These are phyloP conservation scores for Polietes domitor DNA, from an alignment of 2,888 invertebrate species.

Conservation along the genomic window DNA sequence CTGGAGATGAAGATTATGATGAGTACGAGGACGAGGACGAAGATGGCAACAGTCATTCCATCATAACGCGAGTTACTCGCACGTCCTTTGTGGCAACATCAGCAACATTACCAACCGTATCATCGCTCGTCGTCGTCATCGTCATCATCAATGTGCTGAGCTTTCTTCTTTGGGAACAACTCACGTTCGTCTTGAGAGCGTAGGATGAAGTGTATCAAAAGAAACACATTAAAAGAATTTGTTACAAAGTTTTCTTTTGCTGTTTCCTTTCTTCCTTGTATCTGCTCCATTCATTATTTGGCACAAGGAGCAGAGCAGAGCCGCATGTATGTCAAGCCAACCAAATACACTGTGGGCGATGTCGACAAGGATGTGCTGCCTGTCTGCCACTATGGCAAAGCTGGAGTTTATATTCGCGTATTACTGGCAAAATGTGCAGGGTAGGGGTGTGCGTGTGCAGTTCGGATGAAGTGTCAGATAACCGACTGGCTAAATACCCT, in stretches of 20 bases:
- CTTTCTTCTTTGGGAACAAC: constrained; percentile 11
- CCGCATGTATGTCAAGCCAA: too few species aligned
- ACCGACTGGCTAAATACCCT: too few species aligned
- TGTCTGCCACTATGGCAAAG: neutral
- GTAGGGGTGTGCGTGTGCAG: neutral
- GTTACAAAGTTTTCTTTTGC: constrained; percentile 26
- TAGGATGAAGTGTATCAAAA: neutral
- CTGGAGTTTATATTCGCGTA: neutral
- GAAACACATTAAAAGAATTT: constrained; percentile 39
- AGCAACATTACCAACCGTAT: neutral
- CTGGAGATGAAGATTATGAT: neutral
- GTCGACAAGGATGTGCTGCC: neutral
- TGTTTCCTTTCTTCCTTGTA: neutral
- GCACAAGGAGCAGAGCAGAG: too few species aligned
- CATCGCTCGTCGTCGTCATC: neutral
- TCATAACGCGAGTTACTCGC: neutral
- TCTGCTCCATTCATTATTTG: neutral
- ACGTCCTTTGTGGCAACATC: neutral
- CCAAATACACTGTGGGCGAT: too few species aligned
- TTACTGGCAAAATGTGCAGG: neutral
- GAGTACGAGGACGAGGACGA: too few species aligned
- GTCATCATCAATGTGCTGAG: neutral
- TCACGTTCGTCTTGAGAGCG: neutral
- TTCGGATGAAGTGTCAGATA: too few species aligned
- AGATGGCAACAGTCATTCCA: neutral